These are phyloP conservation scores for Phoxinus dragarum DNA, from an alignment of 2,797 vertebrate genomes.

Conservation along the genomic window DNA sequence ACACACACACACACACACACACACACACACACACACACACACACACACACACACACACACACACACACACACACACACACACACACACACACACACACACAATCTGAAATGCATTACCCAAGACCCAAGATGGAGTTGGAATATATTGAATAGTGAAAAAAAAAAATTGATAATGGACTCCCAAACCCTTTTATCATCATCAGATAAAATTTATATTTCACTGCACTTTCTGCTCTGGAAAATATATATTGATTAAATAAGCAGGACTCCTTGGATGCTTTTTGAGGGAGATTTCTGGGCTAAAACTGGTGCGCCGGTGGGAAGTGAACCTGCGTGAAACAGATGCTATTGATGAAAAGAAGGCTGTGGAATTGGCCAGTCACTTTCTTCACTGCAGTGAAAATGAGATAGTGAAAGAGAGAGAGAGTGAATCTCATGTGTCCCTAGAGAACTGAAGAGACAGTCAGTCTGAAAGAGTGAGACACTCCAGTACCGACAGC, in stretches of 20 bases:
- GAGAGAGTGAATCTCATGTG: constrained; percentile 28
- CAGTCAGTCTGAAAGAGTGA: constrained; percentile 52
- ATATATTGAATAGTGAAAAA: constrained; percentile 33
- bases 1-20: too few species aligned
- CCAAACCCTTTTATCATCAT: constrained; percentile 42
- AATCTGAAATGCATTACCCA: constrained; percentile 30
- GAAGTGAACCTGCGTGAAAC: constrained; percentile 55
- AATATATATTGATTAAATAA: constrained; percentile 55
- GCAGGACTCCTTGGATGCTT: constrained; percentile 49
- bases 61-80: too few species aligned
- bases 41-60: too few species aligned
- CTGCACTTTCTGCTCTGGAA: constrained; percentile 21
- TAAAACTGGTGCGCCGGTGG: constrained; percentile 49
- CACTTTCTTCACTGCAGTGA: constrained; percentile 37
- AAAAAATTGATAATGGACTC: constrained; percentile 24
- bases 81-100: background rate
- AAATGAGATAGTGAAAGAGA: constrained; percentile 34
- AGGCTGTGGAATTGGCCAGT: constrained; percentile 31
- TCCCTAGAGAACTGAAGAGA: constrained; percentile 25
- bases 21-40: too few species aligned
- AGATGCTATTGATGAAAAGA: constrained; percentile 48
- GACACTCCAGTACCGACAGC: constrained; percentile 51
- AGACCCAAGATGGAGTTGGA: constrained; percentile 9
- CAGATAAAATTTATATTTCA: constrained; percentile 47
- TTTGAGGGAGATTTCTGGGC: constrained; percentile 43